Base-by-base conservation (phyloP, 2,888 invertebrate genomes). In the Sycophila texana region DNA sequence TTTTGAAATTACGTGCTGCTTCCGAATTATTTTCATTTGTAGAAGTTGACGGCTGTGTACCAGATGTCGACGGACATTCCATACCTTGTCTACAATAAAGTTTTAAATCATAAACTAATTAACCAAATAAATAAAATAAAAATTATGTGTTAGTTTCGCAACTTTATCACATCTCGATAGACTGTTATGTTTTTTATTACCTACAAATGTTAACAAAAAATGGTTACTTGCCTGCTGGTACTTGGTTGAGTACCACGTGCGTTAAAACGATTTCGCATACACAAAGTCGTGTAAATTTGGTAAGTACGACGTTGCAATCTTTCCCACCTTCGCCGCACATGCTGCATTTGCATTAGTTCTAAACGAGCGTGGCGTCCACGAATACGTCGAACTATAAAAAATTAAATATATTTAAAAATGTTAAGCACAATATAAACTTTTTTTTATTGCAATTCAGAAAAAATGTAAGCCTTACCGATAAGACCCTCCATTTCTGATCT, bases 271-370 rank as follows among this genome's bases (percentile, higher is more conserved):
- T 67, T 76, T 57, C 82, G 80, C 22, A 84, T 83, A 4, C 91
- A 91, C 0, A 92, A 91, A 83, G 92, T 91, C 80, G 92, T 89
- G 82, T 93, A 91, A 74, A 93, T 86, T 83, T 91, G 88, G 79
- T 92, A 89, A 83, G 94, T 92, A 74, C 94, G 93, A 57, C 93
- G 89, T 30, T 93, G 92, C 80, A 95, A 90, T 85, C 93, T 93
- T 79, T 93, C 92, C 92, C 94, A 93, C 92, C 94, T 92, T 51
- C 91, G 91, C 12, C 94, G 92, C 74, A 95, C 91, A 84, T 93
- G 92, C 83, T 93, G 92, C 84, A 94, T 89, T 78, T 89, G 88
- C n/a, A 85, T 81, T 30, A 90, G 89, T 81, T 91, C 88, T 63
- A 88, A 74, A 13, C 87, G 81, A 12, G 87, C 87, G 77, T 86